These are phyloP conservation scores for Gopherus flavomarginatus DNA, from an alignment of 2,113 vertebrate genomes.

Conservation along the genomic window DNA sequence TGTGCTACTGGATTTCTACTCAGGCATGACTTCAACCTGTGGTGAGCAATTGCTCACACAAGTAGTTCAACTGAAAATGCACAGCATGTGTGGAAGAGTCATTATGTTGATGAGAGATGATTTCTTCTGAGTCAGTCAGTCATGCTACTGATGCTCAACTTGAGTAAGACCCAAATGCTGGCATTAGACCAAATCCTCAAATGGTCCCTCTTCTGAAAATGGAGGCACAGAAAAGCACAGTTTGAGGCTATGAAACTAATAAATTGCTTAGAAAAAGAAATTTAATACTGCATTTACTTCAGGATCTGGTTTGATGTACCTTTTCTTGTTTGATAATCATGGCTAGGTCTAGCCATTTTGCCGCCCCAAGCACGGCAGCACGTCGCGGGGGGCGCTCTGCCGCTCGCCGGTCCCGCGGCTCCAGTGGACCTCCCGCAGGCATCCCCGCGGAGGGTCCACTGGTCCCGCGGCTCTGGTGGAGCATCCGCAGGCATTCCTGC, in stretches of 20 bases:
- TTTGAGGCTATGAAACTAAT: neutral
- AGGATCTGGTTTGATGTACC: neutral
- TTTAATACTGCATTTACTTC: neutral
- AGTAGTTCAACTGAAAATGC: neutral
- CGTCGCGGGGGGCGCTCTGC: too few relatives aligned
- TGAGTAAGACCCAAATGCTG: neutral
- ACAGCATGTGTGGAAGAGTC: neutral
- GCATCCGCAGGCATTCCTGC: too few relatives aligned
- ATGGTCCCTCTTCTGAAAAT: neutral
- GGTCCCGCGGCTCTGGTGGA: too few relatives aligned
- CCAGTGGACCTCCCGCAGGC: too few relatives aligned
- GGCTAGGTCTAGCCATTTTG: too few relatives aligned
- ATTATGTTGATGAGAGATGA: neutral
- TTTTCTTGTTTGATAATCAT: neutral
- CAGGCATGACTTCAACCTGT: rapidly evolving
- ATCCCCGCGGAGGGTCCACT: too few relatives aligned
- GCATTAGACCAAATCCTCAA: neutral
- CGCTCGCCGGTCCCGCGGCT: too few relatives aligned
- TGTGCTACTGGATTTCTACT: neutral
- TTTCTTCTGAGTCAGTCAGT: neutral
- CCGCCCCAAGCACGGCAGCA: too few relatives aligned
- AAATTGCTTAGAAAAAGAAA: neutral
- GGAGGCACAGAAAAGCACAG: neutral
- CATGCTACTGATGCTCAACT: neutral
- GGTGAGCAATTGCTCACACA: neutral